Conservation (phyloP, 2,797 vertebrate genomes). For the Pseudochirops cupreus region DNA sequence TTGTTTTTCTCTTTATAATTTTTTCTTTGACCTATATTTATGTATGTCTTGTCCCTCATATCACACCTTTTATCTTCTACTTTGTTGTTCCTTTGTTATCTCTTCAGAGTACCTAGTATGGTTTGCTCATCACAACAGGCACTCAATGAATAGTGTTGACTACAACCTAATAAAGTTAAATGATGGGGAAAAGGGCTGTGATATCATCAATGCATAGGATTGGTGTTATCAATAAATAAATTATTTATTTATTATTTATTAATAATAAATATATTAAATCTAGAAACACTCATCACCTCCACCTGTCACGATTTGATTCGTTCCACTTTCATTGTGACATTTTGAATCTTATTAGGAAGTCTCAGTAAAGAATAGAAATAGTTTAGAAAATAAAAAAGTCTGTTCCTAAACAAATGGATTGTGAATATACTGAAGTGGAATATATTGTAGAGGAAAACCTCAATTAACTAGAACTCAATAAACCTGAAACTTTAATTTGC, state of each 20-base stretch:
- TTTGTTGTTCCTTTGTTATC: neutral
- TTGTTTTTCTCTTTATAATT: neutral
- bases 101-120: neutral
- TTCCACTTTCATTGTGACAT: neutral
- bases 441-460: neutral
- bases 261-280: neutral
- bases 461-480: neutral
- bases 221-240: too few species aligned
- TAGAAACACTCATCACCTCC: neutral
- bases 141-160: neutral
- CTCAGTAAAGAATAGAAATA: neutral
- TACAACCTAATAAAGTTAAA: neutral
- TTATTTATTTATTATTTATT: too few species aligned
- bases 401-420: neutral
- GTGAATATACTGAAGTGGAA: neutral
- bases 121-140: neutral
- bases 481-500: neutral
- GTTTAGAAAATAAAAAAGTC: neutral
- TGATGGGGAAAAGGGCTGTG: neutral
- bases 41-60: neutral
- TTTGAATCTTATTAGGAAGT: neutral
- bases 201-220: neutral
- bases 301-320: neutral
- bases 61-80: neutral
- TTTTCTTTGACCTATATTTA: neutral